A percentile compares a stretch with the other conserved stretches of the same genome.
These are phyloP conservation scores for Poecilus cupreus DNA, from an alignment of 2,888 invertebrate species.

Conservation along the genomic window DNA sequence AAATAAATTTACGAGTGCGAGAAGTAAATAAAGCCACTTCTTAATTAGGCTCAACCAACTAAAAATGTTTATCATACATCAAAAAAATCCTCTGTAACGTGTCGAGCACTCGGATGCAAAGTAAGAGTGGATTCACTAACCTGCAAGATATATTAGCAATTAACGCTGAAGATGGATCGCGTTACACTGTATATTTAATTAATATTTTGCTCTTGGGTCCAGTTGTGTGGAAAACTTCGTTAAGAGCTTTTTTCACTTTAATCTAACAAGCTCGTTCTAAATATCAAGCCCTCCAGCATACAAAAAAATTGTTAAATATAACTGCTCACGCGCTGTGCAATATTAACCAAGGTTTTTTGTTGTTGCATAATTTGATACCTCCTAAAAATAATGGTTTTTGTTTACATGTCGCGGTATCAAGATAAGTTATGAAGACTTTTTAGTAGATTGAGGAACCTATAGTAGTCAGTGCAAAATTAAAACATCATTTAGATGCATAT, in stretches of 20 bases:
- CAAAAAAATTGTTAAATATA: not conserved
- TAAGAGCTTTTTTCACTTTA: constrained; percentile 11
- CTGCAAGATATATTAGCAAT: constrained; percentile 52
- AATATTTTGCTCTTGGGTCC: constrained; percentile 48
- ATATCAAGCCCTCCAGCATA: not conserved
- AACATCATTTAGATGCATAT: too few species aligned
- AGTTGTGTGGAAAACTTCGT: constrained; percentile 42
- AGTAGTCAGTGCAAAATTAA: too few species aligned
- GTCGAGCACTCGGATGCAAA: constrained; percentile 6
- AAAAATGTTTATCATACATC: constrained; percentile 44
- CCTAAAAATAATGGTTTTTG: too few species aligned
- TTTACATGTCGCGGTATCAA: too few species aligned
- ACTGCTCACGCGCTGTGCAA: not conserved
- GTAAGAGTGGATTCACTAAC: constrained; percentile 8
- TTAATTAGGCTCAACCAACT: constrained; percentile 21
- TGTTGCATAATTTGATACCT: too few species aligned
- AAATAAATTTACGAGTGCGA: not conserved
- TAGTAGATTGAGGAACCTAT: too few species aligned
- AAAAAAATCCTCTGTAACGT: constrained; percentile 20
- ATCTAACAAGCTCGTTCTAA: constrained; percentile 39
- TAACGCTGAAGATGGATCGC: constrained; percentile 45
- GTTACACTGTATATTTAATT: constrained; percentile 52
- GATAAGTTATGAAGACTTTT: too few species aligned
- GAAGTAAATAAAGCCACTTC: not conserved
- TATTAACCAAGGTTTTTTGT: too few species aligned